Evolutionary conservation across 2,888 invertebrate species (phyloP), one percentile per base, ranked within the genome.

Genomic region (Petrophora chlorosata): DNA sequence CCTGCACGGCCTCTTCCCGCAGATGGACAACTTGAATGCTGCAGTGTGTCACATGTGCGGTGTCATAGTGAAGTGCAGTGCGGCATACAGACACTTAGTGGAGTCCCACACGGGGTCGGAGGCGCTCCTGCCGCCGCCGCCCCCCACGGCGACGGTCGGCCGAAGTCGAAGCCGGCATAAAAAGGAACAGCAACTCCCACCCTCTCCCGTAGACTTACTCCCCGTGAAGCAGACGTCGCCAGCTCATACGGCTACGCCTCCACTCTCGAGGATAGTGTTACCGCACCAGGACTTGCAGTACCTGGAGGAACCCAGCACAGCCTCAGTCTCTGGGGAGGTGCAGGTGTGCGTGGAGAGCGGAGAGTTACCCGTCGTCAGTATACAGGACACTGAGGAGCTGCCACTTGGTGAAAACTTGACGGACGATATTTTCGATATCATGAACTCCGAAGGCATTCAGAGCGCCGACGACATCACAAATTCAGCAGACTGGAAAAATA

Each of bases 11-110:
- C 91, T 94, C 67, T 94, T 94, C 69, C 96, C 96, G 14, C 94
- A 95, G 69, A 92, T 93, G 81, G 95, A 96, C 82, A 91, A 92
- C 54, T 93, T 96, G 65, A 93, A 93, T 75, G 93, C 95, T 53
- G 95, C 95, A 51, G 93, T 95, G 63, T 96, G 96, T 82, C 94
- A 94, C 80, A 91, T 93, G 77, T 96, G 96, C 79, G 93, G 93
- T 59, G 92, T 94, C 60, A 93, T 94, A 73, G 93, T 96, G 65
- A 95, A 95, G 85, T 95, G 95, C 65, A 94, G 95, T 78, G 95
- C 95, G 36, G 92, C 95, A 40, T 93, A 93, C 68, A 92, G 93
- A 73, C 96, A 96, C 79, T 92, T 95, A 82, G 91, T 92, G 64
- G 90, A 90, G 66, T 89, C 91, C 53, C 92, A 93, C 73, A 76